phyloP scores from a whole-genome alignment of 2,113 vertebrate genomes.

The Ageneiosus marmoratus region DNA sequence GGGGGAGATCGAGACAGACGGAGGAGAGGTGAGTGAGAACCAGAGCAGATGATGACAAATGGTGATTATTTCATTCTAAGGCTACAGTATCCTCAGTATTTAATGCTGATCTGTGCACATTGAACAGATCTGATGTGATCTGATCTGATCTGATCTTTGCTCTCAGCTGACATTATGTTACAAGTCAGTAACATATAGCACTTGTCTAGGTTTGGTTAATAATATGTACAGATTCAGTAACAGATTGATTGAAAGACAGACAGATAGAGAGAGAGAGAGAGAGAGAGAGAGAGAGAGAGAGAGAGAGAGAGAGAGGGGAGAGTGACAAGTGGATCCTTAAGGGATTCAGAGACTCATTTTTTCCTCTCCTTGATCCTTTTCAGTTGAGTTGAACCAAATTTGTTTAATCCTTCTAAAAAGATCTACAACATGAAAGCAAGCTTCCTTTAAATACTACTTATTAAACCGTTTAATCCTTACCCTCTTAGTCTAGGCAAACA shows the following conservation, averaged over 20 bases:
- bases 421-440: not conserved
- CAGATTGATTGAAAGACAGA: slow-evolving; percentile 58
- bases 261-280: slow-evolving; percentile 1
- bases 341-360: slow-evolving; percentile 38
- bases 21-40: slow-evolving; percentile 68
- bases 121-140: no score
- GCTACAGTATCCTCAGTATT: not conserved
- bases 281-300: slow-evolving; percentile 8
- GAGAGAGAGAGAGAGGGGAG: slow-evolving; percentile 25
- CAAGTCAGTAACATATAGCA: slow-evolving; percentile 33
- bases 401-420: not conserved
- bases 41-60: slow-evolving; percentile 18
- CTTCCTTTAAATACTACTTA: no score
- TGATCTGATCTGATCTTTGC: not conserved
- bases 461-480: not conserved
- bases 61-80: not conserved
- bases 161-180: slow-evolving; percentile 6
- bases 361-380: slow-evolving; percentile 11
- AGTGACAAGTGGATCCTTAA: slow-evolving; percentile 42
- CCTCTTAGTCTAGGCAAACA: not conserved
- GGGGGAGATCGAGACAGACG: slow-evolving; percentile 61
- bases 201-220: slow-evolving; percentile 34
- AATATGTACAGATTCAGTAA: slow-evolving; percentile 49
- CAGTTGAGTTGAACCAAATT: slow-evolving; percentile 27
- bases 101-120: no score